Conservation (phyloP, 2,113 vertebrate species). For the Vanacampus margaritifer region DNA sequence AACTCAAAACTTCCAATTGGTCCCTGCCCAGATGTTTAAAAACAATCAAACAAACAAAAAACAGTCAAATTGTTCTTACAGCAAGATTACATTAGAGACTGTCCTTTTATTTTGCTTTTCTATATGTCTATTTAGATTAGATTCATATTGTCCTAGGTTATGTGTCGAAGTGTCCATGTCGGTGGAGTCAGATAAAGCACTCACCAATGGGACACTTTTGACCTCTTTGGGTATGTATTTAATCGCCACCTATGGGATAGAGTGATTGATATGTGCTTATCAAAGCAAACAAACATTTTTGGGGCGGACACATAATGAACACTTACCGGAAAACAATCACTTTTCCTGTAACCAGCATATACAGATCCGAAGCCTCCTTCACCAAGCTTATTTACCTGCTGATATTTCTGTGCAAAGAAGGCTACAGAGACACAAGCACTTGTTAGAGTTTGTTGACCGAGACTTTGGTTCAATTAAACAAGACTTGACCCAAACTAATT, state of each 20-base stretch:
- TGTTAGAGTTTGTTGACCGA: too few relatives aligned
- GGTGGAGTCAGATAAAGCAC: not conserved
- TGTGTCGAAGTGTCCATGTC: not conserved
- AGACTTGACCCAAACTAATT: too few relatives aligned
- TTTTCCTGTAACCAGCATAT: slow-evolving; percentile 9
- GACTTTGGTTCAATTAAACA: too few relatives aligned
- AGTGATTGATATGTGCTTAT: not conserved
- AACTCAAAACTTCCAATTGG: too few relatives aligned
- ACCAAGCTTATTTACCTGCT: not conserved
- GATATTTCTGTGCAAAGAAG: not conserved
- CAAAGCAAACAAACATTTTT: not conserved
- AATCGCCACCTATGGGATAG: not conserved
- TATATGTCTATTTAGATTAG: not conserved
- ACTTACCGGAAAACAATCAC: slow-evolving; percentile 2
- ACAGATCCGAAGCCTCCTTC: slow-evolving; percentile 9
- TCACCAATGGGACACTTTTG: slow-evolving; percentile 4
- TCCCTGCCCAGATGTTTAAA: too few relatives aligned
- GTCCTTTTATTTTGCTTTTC: not conserved
- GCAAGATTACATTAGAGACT: not conserved
- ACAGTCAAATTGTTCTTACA: too few relatives aligned
- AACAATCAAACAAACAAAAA: too few relatives aligned
- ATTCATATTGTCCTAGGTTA: not conserved
- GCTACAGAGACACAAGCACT: not conserved
- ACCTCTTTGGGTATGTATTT: slow-evolving; percentile 8
- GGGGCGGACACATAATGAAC: not conserved